Conservation (phyloP, 1,140 invertebrate species). For the Babylonia areolata region DNA sequence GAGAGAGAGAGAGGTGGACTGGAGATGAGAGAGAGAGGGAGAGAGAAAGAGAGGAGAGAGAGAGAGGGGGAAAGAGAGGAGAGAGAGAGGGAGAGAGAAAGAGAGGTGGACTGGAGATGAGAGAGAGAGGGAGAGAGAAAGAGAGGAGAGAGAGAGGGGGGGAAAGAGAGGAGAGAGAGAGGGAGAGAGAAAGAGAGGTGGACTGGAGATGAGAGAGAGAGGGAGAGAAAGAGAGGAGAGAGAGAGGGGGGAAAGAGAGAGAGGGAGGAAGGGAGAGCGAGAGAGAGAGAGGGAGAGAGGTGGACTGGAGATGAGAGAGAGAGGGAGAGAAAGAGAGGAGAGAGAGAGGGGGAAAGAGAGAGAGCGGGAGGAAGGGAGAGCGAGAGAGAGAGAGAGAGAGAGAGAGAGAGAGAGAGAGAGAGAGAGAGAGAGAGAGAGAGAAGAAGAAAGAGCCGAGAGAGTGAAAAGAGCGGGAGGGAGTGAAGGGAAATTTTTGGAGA, state of each 20-base stretch:
- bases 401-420: constrained; percentile 17
- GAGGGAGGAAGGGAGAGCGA: too few relatives aligned
- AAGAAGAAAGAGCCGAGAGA: too few relatives aligned
- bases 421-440: not conserved
- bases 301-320: too few relatives aligned
- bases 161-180: not conserved
- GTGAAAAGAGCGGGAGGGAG: too few relatives aligned
- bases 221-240: too few relatives aligned
- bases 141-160: not conserved
- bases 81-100: not conserved
- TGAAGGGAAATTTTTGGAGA: not conserved
- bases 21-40: too few relatives aligned
- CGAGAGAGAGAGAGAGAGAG: constrained; percentile 16
- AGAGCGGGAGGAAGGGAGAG: too few relatives aligned
- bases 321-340: too few relatives aligned
- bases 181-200: not conserved
- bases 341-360: not conserved
- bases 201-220: too few relatives aligned
- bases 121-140: constrained; percentile 10
- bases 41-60: not conserved
- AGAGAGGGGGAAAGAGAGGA: not conserved
- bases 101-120: not conserved
- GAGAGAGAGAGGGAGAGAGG: too few relatives aligned
- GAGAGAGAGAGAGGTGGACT: constrained; percentile 2
- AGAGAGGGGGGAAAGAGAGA: not conserved